phyloP scores from a whole-genome alignment of 2,113 vertebrate genomes.

The Stigmatopora nigra region DNA sequence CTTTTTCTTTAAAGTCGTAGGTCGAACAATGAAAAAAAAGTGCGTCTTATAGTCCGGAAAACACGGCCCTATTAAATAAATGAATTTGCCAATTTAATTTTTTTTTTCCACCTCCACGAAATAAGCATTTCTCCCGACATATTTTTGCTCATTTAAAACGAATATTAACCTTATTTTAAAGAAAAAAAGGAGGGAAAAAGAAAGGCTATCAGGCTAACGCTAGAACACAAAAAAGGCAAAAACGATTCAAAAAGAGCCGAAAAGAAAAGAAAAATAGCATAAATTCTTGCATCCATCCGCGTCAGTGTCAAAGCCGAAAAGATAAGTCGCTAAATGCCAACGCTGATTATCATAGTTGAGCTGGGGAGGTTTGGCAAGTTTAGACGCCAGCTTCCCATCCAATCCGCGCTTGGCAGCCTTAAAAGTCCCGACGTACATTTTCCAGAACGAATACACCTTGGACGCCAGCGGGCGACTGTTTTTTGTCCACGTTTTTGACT shows the following conservation, averaged over 20 bases:
- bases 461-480: slow-evolving; percentile 51
- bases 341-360: slow-evolving; percentile 68
- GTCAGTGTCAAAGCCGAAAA: slow-evolving; percentile 64
- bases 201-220: slow-evolving; percentile 1
- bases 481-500: slow-evolving; percentile 50
- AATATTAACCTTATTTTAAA: too few relatives aligned
- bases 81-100: too few relatives aligned
- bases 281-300: slow-evolving; percentile 52
- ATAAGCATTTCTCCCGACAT: too few relatives aligned
- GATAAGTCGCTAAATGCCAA: slow-evolving; percentile 67
- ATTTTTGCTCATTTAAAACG: too few relatives aligned
- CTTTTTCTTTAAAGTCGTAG: too few relatives aligned
- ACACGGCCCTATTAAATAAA: too few relatives aligned
- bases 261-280: slow-evolving; percentile 40
- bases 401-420: slow-evolving; percentile 65
- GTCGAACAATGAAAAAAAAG: too few relatives aligned
- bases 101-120: too few relatives aligned
- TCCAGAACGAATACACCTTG: slow-evolving; percentile 49
- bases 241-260: slow-evolving; percentile 7
- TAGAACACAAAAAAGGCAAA: slow-evolving; percentile 5
- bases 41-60: too few relatives aligned
- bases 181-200: not conserved
- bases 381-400: slow-evolving; percentile 66
- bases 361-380: slow-evolving; percentile 59
- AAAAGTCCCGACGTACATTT: slow-evolving; percentile 34